phyloP scores from a whole-genome alignment of 2,888 invertebrate species.

The Slavum lentiscoides region DNA sequence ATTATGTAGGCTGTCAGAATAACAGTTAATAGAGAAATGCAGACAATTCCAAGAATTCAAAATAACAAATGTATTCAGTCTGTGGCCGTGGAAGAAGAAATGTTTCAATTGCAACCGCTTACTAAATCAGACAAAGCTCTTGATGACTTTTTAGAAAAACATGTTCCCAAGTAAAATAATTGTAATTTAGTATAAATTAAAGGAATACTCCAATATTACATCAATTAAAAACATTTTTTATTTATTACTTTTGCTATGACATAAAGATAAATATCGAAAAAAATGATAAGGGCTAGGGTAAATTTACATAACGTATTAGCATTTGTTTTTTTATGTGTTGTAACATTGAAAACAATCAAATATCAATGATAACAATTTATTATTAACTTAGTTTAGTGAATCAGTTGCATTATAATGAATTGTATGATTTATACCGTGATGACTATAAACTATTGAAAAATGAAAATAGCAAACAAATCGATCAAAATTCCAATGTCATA shows the following conservation, averaged over 20 bases:
- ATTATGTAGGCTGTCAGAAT: slow-evolving; percentile 23
- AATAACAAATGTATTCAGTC: slow-evolving; percentile 46
- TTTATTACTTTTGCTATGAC: not conserved
- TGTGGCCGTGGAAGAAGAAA: slow-evolving; percentile 25
- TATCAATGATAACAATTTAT: not conserved
- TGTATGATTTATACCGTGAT: slow-evolving; percentile 48
- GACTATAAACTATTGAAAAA: slow-evolving; percentile 33
- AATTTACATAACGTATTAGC: not conserved
- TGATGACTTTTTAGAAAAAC: slow-evolving; percentile 38
- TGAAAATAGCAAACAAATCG: not conserved
- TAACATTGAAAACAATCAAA: not conserved
- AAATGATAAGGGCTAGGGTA: too few relatives aligned
- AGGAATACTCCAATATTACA: too few relatives aligned
- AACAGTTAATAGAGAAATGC: slow-evolving; percentile 30
- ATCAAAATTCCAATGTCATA: not conserved
- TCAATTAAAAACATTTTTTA: not conserved
- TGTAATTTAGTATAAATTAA: not conserved
- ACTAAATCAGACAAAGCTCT: slow-evolving; percentile 10
- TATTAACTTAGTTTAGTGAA: slow-evolving; percentile 27
- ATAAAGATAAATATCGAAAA: not conserved
- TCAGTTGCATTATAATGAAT: slow-evolving; percentile 31
- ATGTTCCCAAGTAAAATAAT: slow-evolving; percentile 41
- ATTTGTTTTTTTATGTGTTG: not conserved
- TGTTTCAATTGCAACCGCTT: slow-evolving; percentile 32
- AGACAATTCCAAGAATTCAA: slow-evolving; percentile 36